Evolutionary conservation across 2,113 vertebrate species (phyloP).

Genomic region (Oryzias celebensis): DNA sequence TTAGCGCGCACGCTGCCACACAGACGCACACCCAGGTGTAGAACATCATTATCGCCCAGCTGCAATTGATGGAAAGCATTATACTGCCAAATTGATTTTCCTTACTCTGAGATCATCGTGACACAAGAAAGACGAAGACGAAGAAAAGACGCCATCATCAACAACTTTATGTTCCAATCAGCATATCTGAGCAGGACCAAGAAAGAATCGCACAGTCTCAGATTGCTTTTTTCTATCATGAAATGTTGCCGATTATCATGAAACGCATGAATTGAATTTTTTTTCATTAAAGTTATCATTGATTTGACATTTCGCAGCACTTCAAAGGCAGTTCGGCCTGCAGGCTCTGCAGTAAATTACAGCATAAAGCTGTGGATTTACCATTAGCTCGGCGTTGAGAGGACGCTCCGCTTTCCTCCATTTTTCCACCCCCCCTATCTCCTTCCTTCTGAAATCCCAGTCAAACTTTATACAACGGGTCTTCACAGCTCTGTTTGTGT

Average conservation of each 20-base stretch:
- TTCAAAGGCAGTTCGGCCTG: constrained; percentile 76
- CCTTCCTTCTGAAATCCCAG: constrained; percentile 41
- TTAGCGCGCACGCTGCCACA: constrained; percentile 12
- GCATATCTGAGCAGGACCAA: constrained; percentile 59
- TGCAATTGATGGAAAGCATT: constrained; percentile 70
- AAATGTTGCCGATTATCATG: constrained; percentile 75
- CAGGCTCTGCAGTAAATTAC: constrained; percentile 75
- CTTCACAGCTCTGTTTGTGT: constrained; percentile 33
- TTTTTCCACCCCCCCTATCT: neutral
- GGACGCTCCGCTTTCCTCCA: constrained; percentile 26
- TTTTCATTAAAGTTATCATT: constrained; percentile 76
- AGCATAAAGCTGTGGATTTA: constrained; percentile 72
- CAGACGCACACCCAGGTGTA: constrained; percentile 58
- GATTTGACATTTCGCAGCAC: constrained; percentile 78
- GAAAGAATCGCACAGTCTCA: constrained; percentile 37
- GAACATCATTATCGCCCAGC: constrained; percentile 68
- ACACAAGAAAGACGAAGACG: constrained; percentile 45
- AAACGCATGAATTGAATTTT: constrained; percentile 73
- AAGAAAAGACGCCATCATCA: constrained; percentile 69
- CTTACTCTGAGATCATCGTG: constrained; percentile 41
- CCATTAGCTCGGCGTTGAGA: constrained; percentile 73
- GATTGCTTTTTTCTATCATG: constrained; percentile 64
- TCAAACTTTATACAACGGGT: constrained; percentile 53
- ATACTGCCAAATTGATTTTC: constrained; percentile 70
- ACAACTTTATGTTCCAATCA: constrained; percentile 71